phyloP scores from a whole-genome alignment of 2,797 vertebrate species.

The Chromis chromis region DNA sequence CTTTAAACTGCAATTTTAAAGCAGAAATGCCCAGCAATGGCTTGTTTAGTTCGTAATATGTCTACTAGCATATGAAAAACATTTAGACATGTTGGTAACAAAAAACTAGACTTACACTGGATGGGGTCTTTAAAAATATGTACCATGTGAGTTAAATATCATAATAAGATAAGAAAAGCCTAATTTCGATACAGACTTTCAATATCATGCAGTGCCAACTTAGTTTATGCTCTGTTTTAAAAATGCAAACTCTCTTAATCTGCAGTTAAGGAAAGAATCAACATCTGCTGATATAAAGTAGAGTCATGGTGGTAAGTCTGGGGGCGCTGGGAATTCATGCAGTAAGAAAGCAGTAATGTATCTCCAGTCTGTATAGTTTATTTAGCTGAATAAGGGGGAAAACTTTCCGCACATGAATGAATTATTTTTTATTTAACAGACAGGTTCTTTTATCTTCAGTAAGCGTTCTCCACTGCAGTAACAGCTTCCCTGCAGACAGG shows the following conservation, averaged over 20 bases:
- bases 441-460: slow-evolving; percentile 32
- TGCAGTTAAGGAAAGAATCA: neutral
- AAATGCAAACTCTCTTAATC: no score
- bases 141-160: no score
- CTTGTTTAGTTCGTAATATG: no score
- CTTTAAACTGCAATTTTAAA: no score
- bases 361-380: neutral
- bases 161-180: neutral
- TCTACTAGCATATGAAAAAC: no score
- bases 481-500: slow-evolving; percentile 69
- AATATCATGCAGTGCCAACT: no score
- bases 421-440: neutral
- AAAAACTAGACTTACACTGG: no score
- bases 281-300: neutral
- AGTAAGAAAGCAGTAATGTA: neutral
- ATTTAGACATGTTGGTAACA: no score
- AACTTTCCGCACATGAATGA: neutral
- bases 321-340: neutral
- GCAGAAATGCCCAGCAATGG: no score
- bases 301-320: no score
- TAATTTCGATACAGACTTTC: neutral
- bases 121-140: neutral
- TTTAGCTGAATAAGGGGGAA: neutral
- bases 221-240: no score
- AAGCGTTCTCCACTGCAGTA: slow-evolving; percentile 67